phyloP scores from a whole-genome alignment of 2,888 invertebrate species.

The Drosophila borealis region DNA sequence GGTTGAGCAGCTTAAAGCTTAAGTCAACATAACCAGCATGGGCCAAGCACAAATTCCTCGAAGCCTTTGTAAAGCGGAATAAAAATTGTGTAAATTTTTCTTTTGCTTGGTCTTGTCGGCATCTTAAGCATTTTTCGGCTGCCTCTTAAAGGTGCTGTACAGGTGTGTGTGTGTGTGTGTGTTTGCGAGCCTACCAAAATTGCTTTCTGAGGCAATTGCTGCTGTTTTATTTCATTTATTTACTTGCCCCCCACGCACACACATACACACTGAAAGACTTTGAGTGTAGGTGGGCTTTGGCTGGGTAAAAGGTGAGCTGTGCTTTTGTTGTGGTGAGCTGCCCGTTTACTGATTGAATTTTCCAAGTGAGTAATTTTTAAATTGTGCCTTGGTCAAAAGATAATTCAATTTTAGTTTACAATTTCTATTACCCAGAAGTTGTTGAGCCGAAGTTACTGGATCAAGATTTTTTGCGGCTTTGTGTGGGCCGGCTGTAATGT shows the following conservation, averaged over 20 bases:
- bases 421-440: constrained; percentile 66
- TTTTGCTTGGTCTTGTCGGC: constrained; percentile 46
- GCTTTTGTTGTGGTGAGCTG: constrained; percentile 48
- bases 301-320: constrained; percentile 36
- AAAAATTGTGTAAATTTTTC: constrained; percentile 59
- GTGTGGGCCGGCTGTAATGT: constrained; percentile 22
- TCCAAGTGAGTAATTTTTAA: constrained; percentile 80
- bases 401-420: constrained; percentile 78
- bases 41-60: constrained; percentile 49
- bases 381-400: constrained; percentile 75
- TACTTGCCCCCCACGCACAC: constrained; percentile 55
- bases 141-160: constrained; percentile 63
- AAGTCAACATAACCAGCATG: constrained; percentile 66
- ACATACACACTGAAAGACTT: constrained; percentile 16
- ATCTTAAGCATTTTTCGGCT: constrained; percentile 66
- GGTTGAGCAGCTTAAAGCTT: constrained; percentile 79
- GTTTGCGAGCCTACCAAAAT: constrained; percentile 44
- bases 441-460: constrained; percentile 19
- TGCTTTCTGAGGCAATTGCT: constrained; percentile 68
- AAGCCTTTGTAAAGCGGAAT: constrained; percentile 58
- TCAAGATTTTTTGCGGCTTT: constrained; percentile 33
- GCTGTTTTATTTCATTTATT: constrained; percentile 76
- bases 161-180: constrained; percentile 19
- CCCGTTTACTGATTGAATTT: constrained; percentile 76
- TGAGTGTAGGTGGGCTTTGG: constrained; percentile 9